These are phyloP conservation scores for Heliconius hermathena DNA, from an alignment of 1,140 invertebrate species.

Conservation along the genomic window DNA sequence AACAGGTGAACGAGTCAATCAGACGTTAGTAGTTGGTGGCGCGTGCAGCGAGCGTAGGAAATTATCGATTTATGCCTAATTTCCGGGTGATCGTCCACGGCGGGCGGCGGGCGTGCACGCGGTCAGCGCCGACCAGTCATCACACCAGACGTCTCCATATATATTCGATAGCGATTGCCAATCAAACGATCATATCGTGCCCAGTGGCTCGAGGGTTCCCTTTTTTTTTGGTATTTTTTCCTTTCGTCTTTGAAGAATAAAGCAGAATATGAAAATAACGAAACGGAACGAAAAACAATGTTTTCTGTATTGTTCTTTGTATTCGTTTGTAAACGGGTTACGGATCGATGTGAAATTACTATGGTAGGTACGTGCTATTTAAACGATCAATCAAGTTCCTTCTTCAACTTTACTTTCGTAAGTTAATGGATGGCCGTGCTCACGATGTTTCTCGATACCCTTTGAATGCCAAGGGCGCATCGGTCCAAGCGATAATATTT, in stretches of 20 bases:
- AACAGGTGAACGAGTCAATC: constrained; percentile 54
- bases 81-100: constrained; percentile 63
- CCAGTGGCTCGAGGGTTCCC: constrained; percentile 36
- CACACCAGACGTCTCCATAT: constrained; percentile 44
- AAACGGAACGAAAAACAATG: background rate
- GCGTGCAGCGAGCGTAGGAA: constrained; percentile 58
- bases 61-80: constrained; percentile 75
- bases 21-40: constrained; percentile 57
- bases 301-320: background rate
- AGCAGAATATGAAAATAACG: constrained; percentile 3
- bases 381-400: constrained; percentile 34
- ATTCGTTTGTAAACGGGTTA: background rate
- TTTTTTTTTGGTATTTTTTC: constrained; percentile 39
- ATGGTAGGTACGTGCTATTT: constrained; percentile 15
- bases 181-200: constrained; percentile 49
- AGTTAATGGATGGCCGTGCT: constrained; percentile 38
- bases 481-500: constrained; percentile 25
- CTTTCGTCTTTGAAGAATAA: constrained; percentile 33
- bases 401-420: constrained; percentile 36
- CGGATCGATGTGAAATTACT: constrained; percentile 16
- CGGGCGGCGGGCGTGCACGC: constrained; percentile 62
- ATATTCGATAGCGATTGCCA: constrained; percentile 50
- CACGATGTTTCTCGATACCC: constrained; percentile 34
- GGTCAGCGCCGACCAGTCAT: constrained; percentile 49
- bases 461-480: constrained; percentile 44